Conservation (phyloP, 2,797 vertebrate species). For the Chanos chanos region DNA sequence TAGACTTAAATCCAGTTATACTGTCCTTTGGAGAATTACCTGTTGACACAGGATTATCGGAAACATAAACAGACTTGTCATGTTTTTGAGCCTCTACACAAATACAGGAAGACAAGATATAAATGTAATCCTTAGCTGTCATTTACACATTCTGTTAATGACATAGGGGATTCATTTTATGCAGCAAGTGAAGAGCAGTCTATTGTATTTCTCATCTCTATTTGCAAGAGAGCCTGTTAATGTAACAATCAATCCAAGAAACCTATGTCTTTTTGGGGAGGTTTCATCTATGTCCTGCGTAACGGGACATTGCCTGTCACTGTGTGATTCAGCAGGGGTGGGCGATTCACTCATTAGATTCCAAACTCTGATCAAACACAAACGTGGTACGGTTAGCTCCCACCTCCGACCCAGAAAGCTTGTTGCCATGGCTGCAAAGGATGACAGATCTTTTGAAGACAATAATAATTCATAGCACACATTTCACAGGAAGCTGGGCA, state of each 20-base stretch:
- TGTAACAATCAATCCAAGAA: background rate
- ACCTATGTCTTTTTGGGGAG: background rate
- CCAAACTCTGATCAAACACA: background rate
- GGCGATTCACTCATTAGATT: background rate
- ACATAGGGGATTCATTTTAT: background rate
- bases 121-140: constrained; percentile 27
- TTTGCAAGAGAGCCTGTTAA: background rate
- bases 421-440: constrained; percentile 42
- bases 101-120: background rate
- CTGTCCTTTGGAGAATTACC: too few species aligned
- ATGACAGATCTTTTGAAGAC: constrained; percentile 19
- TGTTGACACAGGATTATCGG: constrained; percentile 12
- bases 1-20: background rate
- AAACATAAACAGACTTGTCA: background rate
- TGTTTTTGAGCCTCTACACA: constrained; percentile 1
- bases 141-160: background rate
- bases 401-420: constrained; percentile 26
- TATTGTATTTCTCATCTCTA: background rate
- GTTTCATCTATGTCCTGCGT: background rate
- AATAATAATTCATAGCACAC: background rate
- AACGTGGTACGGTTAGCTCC: background rate
- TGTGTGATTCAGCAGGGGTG: background rate
- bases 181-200: background rate
- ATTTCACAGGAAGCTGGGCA: background rate
- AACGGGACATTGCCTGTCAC: background rate